phyloP scores from a whole-genome alignment of 2,113 vertebrate genomes.

The Nematolebias whitei region DNA sequence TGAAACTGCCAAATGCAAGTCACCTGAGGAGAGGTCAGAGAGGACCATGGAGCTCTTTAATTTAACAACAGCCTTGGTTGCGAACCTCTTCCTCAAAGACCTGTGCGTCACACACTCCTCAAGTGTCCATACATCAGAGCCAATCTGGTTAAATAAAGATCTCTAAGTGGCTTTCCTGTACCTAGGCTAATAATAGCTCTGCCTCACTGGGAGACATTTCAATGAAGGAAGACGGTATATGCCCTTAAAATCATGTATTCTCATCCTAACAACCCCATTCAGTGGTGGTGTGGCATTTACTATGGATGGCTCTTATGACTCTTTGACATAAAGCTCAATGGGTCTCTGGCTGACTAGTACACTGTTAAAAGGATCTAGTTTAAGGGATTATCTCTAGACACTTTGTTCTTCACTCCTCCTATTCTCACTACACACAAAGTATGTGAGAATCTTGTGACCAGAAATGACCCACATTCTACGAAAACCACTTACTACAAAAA shows the following conservation, averaged over 20 bases:
- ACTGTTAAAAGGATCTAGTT: conserved; percentile 49
- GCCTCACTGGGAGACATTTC: conserved; percentile 54
- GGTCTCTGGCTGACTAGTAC: conserved; percentile 40
- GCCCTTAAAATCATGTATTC: conserved; percentile 50
- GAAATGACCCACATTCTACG: conserved; percentile 61
- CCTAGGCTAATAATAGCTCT: conserved; percentile 81
- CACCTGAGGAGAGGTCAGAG: conserved; percentile 53
- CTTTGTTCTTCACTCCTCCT: conserved; percentile 38
- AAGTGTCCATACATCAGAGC: conserved; percentile 75
- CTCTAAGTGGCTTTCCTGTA: conserved; percentile 83
- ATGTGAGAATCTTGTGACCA: conserved; percentile 61
- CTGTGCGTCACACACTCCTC: conserved; percentile 60
- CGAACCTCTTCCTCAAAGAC: conserved; percentile 46
- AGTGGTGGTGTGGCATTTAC: conserved; percentile 42
- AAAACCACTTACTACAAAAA: conserved; percentile 50
- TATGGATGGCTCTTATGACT: conserved; percentile 40
- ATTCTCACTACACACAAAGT: conserved; percentile 49
- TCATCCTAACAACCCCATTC: conserved; percentile 42
- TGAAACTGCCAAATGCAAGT: conserved; percentile 56
- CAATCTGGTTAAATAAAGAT: conserved; percentile 83
- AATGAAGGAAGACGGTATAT: conserved; percentile 47
- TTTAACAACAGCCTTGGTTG: conserved; percentile 51
- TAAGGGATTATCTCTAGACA: conserved; percentile 47
- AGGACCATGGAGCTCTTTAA: conserved; percentile 16
- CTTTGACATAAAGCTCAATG: conserved; percentile 44